These are phyloP conservation scores for Julus scandinavius DNA, from an alignment of 2,888 invertebrate species.

Conservation along the genomic window DNA sequence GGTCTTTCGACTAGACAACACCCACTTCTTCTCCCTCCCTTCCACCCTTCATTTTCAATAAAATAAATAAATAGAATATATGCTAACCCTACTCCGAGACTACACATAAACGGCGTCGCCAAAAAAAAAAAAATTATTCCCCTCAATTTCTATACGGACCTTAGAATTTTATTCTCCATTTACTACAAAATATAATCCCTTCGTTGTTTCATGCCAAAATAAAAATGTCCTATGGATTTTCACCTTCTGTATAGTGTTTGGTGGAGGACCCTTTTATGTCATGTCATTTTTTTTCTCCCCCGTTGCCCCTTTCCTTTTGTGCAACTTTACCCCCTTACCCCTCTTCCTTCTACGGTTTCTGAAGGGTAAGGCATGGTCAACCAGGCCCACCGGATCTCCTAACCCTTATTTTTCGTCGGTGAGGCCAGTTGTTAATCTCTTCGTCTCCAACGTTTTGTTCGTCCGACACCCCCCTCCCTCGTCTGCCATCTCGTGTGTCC, in stretches of 20 bases:
- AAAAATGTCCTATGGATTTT: not conserved
- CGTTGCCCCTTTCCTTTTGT: not conserved
- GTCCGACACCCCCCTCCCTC: not conserved
- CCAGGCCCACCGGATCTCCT: not conserved
- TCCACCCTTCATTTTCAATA: not conserved
- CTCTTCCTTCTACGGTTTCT: not conserved
- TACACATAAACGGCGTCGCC: no score
- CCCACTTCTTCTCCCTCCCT: not conserved
- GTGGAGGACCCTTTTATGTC: not conserved
- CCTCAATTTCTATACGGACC: not conserved
- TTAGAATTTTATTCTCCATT: not conserved
- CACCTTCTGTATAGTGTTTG: not conserved
- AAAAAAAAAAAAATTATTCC: no score
- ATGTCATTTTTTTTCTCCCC: not conserved
- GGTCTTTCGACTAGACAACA: not conserved
- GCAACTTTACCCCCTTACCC: conserved; percentile 14
- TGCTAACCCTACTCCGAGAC: no score
- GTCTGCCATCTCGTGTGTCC: conserved; percentile 1
- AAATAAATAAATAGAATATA: not conserved
- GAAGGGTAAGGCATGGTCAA: conserved; percentile 31
- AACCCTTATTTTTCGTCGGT: conserved; percentile 29
- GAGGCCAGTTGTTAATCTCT: conserved; percentile 35
- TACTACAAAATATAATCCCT: no score
- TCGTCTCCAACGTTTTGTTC: not conserved
- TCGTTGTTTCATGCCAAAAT: no score